Evolutionary conservation across 1,140 invertebrate genomes (phyloP), one percentile per base, ranked within the genome.

Genomic region (Orius insidiosus): DNA sequence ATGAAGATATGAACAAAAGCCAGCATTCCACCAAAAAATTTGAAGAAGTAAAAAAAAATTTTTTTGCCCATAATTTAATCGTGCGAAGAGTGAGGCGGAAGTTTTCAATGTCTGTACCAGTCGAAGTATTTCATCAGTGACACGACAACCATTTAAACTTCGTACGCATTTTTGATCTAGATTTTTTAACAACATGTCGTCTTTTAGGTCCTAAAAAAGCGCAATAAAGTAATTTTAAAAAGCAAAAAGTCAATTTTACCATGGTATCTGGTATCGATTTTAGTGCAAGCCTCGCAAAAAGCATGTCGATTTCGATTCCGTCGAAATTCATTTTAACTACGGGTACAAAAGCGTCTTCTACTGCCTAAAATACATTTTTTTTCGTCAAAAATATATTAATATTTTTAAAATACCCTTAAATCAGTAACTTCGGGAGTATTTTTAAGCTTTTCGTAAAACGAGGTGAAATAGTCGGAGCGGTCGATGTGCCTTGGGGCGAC

Each of bases 241-340:
- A 36, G 9, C 35, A 36, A 36, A 36, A 34, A 35, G 13, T 15
- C 14, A 35, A 36, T 5, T 4, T 60, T 59, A 69, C 68, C 64
- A 72, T 70, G 31, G 68, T 62, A 56, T 75, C 76, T 24, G 86
- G 80, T 62, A 98, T 90, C 65, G 92, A 85, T 60, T 94, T 94
- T 1, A 94, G 66, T 13, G 89, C 83, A 33, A 99, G 65, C 49
- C 87, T 72, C 0, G 94, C 92, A 68, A 99, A 98, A 40, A 98
- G 63, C 77, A 98, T 85, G 73, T 99, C 96, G 51, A 96, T 89
- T 69, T 97, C 95, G 55, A 99, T 97, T 15, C 88, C 89, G 70
- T 95, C 87, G 67, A 98, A 98, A 59, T 88, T 89, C 85, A 98
- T 93, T 70, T 98, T 98, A 43, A 99, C 97, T 2, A 98, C 90